These are phyloP conservation scores for Equus przewalskii DNA, from an alignment of 2,113 vertebrate species.

Conservation along the genomic window DNA sequence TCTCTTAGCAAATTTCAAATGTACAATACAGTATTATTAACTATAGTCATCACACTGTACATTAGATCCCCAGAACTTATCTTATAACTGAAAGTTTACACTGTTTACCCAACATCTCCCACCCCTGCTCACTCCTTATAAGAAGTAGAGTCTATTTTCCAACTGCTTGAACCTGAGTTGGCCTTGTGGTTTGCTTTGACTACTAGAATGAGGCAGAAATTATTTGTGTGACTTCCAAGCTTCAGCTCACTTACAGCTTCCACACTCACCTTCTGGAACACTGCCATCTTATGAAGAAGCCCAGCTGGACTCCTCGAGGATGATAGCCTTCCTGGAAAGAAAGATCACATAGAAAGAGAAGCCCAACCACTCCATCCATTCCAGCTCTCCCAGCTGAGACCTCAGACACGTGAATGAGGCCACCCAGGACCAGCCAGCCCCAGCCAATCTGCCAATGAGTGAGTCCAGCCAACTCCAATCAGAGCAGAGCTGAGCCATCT, in stretches of 20 bases:
- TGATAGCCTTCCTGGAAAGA: neutral
- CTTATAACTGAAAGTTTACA: neutral
- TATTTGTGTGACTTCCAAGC: neutral
- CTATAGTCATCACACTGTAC: neutral
- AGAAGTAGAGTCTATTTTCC: neutral
- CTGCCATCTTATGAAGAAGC: neutral
- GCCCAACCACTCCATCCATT: neutral
- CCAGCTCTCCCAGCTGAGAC: neutral
- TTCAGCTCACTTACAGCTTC: neutral
- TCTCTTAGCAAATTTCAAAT: neutral
- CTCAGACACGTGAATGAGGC: neutral
- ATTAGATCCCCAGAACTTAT: neutral
- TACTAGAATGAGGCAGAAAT: neutral
- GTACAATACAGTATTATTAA: neutral
- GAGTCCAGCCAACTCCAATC: neutral
- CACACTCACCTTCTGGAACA: neutral
- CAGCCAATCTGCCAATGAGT: neutral
- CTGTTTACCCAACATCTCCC: neutral
- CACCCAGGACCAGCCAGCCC: neutral
- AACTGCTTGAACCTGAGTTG: neutral
- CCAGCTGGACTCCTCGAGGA: neutral
- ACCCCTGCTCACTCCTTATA: neutral
- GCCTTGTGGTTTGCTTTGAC: neutral
- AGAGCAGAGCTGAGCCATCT: neutral
- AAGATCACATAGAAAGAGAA: neutral